Evolutionary conservation across 2,797 vertebrate genomes (phyloP).

Genomic region (Nasua narica): DNA sequence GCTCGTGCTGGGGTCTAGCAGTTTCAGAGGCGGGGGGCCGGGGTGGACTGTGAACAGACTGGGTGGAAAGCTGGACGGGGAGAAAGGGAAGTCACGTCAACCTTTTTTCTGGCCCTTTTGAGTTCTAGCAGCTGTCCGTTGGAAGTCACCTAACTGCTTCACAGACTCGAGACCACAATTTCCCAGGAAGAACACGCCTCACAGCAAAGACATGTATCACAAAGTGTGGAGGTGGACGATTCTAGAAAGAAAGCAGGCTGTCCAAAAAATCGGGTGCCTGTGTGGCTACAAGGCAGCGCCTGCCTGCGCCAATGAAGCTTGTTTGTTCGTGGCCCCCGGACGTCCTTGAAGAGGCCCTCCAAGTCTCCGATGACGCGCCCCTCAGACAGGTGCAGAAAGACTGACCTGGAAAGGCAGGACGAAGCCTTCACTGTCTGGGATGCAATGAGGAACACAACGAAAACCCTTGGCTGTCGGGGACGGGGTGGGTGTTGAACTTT

Average conservation of each 20-base stretch:
- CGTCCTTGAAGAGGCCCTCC: not conserved
- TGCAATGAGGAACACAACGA: not conserved
- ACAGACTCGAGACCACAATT: not conserved
- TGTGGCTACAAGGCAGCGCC: not conserved
- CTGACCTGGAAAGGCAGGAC: not conserved
- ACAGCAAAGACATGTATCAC: not conserved
- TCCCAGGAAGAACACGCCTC: not conserved
- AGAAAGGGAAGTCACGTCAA: not conserved
- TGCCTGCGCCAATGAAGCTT: not conserved
- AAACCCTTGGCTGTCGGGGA: not conserved
- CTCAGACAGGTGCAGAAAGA: not conserved
- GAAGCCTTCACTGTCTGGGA: not conserved
- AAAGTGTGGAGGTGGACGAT: not conserved
- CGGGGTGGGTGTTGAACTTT: not conserved
- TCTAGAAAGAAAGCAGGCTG: not conserved
- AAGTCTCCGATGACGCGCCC: not conserved
- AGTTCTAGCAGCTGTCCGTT: not conserved
- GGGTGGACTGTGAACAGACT: conserved; percentile 61
- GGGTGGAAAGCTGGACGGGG: conserved; percentile 64
- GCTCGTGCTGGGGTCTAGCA: not conserved
- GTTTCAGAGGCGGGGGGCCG: conserved; percentile 22
- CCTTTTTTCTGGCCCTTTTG: conserved; percentile 36
- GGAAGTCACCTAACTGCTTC: not conserved
- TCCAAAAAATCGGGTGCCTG: not conserved
- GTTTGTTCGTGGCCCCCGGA: not conserved